Conservation (phyloP, 2,113 vertebrate species). For the Microtus richardsoni region DNA sequence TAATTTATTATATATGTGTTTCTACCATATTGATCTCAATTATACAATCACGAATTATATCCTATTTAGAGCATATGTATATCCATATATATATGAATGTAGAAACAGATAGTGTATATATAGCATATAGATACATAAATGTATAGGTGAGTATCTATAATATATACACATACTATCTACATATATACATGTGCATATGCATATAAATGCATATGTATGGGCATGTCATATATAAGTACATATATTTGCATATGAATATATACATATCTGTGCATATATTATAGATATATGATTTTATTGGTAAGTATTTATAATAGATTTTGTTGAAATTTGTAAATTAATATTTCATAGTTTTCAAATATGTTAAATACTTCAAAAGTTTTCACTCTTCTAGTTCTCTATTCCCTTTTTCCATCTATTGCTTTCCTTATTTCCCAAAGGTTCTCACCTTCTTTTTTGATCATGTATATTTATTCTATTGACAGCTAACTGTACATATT, state of each 20-base stretch:
- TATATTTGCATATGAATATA: accelerated
- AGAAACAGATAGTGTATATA: no score
- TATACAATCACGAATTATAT: background rate
- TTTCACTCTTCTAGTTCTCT: background rate
- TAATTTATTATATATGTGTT: no score
- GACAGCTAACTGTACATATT: background rate
- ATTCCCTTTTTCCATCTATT: background rate
- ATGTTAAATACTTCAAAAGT: no score
- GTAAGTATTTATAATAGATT: background rate
- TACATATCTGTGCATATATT: background rate
- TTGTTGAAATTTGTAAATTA: background rate
- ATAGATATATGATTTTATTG: background rate
- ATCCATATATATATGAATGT: no score
- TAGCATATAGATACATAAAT: no score
- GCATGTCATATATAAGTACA: accelerated
- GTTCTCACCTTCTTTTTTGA: background rate
- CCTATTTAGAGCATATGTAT: background rate
- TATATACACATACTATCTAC: no score
- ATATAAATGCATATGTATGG: background rate
- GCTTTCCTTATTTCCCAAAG: background rate
- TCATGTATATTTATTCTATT: background rate
- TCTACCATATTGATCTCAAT: background rate
- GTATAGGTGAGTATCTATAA: no score
- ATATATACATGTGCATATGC: background rate
- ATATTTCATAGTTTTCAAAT: background rate